phyloP scores from a whole-genome alignment of 2,113 vertebrate genomes.

The Strix uralensis region DNA sequence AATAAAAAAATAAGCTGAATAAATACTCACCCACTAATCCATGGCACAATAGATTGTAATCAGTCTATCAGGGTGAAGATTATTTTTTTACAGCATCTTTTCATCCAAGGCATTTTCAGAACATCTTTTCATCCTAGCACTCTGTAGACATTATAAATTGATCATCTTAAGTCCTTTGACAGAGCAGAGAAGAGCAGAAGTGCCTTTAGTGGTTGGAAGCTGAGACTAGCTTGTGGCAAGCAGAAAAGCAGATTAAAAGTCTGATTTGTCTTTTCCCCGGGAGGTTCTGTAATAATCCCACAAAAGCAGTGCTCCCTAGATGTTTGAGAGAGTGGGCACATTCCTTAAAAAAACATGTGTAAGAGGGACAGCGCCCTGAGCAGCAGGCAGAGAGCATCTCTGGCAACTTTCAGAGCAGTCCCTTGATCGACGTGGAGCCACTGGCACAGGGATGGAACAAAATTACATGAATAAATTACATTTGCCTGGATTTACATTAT shows the following conservation, averaged over 20 bases:
- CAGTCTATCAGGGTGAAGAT: conserved; percentile 54
- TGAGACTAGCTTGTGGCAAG: conserved; percentile 22
- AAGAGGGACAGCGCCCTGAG: neutral
- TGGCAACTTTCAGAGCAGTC: neutral
- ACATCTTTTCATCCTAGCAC: conserved; percentile 45
- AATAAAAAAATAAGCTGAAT: conserved; percentile 57
- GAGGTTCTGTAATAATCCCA: conserved; percentile 13
- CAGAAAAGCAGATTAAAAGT: conserved; percentile 22
- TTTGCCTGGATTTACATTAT: neutral
- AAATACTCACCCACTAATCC: conserved; percentile 43
- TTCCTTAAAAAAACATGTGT: neutral
- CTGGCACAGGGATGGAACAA: neutral
- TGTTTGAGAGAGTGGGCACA: neutral
- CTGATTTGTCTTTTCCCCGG: conserved; percentile 41
- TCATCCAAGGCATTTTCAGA: conserved; percentile 33
- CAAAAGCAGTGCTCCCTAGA: neutral
- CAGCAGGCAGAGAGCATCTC: neutral
- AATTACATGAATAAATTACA: neutral
- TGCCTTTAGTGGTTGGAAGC: conserved; percentile 32
- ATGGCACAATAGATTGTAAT: conserved; percentile 59
- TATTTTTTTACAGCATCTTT: conserved; percentile 39
- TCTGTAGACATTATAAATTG: conserved; percentile 43
- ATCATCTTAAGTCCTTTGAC: conserved; percentile 56
- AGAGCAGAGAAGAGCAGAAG: conserved; percentile 10
- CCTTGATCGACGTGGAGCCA: neutral